Evolutionary conservation across 2,888 invertebrate species (phyloP).

Genomic region (Melipona bicolor): DNA sequence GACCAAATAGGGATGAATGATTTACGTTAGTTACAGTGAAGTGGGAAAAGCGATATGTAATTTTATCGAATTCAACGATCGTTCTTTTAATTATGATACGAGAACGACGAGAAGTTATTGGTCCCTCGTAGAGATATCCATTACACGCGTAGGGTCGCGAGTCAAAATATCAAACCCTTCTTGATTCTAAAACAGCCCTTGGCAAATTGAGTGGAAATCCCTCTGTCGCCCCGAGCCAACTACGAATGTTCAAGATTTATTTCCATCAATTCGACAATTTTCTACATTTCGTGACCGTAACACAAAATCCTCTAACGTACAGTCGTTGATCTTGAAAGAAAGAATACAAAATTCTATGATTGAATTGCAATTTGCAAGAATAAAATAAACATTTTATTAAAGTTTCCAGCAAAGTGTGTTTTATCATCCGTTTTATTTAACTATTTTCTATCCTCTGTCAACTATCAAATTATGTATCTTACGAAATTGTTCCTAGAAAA

Average conservation of each 20-base stretch:
- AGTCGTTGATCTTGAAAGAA: too few species aligned
- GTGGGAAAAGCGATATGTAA: background rate
- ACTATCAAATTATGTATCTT: too few species aligned
- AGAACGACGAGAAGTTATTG: background rate
- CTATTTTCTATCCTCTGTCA: too few species aligned
- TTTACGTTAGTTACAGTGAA: background rate
- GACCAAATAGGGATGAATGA: background rate
- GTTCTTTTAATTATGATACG: slow-evolving; percentile 20
- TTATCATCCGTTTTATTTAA: too few species aligned
- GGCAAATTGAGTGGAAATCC: slow-evolving; percentile 27
- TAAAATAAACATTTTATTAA: too few species aligned
- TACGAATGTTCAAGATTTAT: background rate
- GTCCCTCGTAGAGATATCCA: slow-evolving; percentile 38
- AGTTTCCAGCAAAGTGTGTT: too few species aligned
- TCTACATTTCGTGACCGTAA: background rate
- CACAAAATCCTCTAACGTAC: background rate
- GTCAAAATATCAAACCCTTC: slow-evolving; percentile 52
- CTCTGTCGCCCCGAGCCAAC: background rate
- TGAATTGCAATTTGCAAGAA: too few species aligned
- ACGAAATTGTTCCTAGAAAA: too few species aligned
- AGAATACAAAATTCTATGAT: too few species aligned
- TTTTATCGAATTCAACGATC: slow-evolving; percentile 2
- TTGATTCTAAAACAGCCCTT: slow-evolving; percentile 29
- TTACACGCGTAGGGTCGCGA: slow-evolving; percentile 43
- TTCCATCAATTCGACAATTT: background rate